Base-by-base conservation (phyloP, 2,113 vertebrate genomes). In the Xiphophorus couchianus region DNA sequence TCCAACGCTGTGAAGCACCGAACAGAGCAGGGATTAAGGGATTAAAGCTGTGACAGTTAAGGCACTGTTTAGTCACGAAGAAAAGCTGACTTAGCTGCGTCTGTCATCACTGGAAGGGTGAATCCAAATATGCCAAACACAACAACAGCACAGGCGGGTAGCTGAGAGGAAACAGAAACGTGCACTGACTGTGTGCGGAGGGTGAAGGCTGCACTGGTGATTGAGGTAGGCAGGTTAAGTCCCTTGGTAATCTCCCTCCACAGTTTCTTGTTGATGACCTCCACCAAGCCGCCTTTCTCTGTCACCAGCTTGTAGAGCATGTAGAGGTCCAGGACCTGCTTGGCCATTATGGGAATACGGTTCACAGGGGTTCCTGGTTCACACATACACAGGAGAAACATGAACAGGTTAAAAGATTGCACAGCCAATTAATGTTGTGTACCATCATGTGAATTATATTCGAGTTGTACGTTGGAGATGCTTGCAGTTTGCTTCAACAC, bases 231-330 rank as follows among this genome's bases (percentile, higher is more conserved):
- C 89, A 99, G 94, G 94, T 95, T 99, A 77, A 99, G 95, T 54
- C 97, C 98, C 85, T 99, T 99, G 88, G 98, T 99, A 94, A 99
- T 97, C 91, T 99, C 98, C 1, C 98, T 91, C 98, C 98, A 99
- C 61, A 99, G 94, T 82, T 99, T 99, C 94, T 98, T 99, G 94
- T 99, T 99, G 93, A 99, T 99, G 76, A 99, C 97, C 87, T 99
- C 97, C 80, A 99, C 98, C 77, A 99, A 93, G 64, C 98, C 98
- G 0, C 97, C 98, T 88, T 99, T 99, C 91, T 99, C 98, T 0
- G 97, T 99, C 92, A 99, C 98, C 91, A 99, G 93, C 81, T 95
- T 94, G 71, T 99, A 99, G 35, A 99, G 94, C 96, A 97, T 98
- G 91, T 97, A 98, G 61, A 99, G 95, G 86, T 99, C 98, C 60